These are phyloP conservation scores for Scaptodrosophila latifasciaeformis DNA, from an alignment of 2,888 invertebrate genomes.

Conservation along the genomic window DNA sequence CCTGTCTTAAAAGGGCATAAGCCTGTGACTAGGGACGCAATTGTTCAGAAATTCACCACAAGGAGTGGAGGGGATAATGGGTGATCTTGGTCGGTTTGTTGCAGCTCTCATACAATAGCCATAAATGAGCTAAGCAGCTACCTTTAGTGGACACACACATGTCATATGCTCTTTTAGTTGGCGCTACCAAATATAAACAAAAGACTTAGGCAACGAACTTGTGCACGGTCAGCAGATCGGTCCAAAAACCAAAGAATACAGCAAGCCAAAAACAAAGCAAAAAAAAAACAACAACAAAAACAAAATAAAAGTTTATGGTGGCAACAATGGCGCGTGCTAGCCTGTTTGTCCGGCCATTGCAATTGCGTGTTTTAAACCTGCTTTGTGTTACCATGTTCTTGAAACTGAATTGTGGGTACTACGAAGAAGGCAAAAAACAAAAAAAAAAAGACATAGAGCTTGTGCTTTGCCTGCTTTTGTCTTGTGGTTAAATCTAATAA, in stretches of 20 bases:
- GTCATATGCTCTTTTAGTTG: slow-evolving; percentile 23
- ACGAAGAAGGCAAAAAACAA: not conserved
- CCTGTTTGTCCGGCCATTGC: slow-evolving; percentile 59
- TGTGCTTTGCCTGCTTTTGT: slow-evolving; percentile 25
- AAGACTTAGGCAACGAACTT: slow-evolving; percentile 65
- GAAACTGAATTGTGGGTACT: slow-evolving; percentile 41
- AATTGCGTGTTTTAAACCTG: slow-evolving; percentile 51
- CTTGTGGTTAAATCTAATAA: slow-evolving; percentile 54
- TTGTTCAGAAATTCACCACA: no score
- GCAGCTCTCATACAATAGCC: no score
- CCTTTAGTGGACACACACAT: slow-evolving; percentile 30
- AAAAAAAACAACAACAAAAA: no score
- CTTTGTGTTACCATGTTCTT: slow-evolving; percentile 52
- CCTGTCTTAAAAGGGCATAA: slow-evolving; percentile 1
- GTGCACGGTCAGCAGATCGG: slow-evolving; percentile 25
- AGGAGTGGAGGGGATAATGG: no score
- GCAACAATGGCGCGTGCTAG: slow-evolving; percentile 16
- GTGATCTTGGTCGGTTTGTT: no score
- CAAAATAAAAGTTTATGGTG: not conserved
- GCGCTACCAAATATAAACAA: slow-evolving; percentile 58
- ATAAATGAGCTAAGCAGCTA: slow-evolving; percentile 66
- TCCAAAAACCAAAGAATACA: slow-evolving; percentile 54
- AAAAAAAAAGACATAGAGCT: not conserved
- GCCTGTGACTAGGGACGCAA: slow-evolving; percentile 47
- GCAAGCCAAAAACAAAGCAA: slow-evolving; percentile 30